Base-by-base conservation (phyloP, 2,888 invertebrate genomes). In the Listrodromus nycthemerus region DNA sequence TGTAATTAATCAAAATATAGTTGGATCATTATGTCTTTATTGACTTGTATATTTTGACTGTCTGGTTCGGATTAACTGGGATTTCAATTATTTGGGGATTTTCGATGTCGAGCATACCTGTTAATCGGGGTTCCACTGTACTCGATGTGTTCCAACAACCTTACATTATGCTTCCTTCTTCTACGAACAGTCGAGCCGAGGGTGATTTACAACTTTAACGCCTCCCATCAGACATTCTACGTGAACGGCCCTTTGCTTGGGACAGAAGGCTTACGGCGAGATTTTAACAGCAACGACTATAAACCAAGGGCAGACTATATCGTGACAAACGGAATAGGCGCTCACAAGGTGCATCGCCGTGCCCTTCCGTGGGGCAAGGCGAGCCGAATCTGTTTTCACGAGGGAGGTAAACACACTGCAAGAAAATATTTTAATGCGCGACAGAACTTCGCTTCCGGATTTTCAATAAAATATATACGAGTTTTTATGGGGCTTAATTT, bases 351-450 rank as follows among this genome's bases (percentile, higher is more conserved):
- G 6, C 78, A 87, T 27, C 19, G 0, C n/a, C 78, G 80, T 7
- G 63, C 65, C 10, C 19, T 84, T 2, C 13, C 45, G 0, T 88
- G 87, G 88, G 84, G 83, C 52, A 50, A 24, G 3, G 88, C 87
- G 30, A 79, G 87, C 0, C 70, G 33, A 78, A 67, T 70, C 70
- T 88, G 86, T 65, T 21, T 63, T 41, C 75, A 83, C 1, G 85
- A 87, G 61, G 86, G 86, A 84, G 86, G 86, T 88, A 41, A 80
- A 65, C 73, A 16, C 1, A 45, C 16, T 16, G 45, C 21, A n/a
- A 8, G 2, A 30, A 1, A 30, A 69, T 2, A 7, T 8, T 45
- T 16, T 16, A 45, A 3, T 3, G 16, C 41, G 2, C 16, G 16
- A 45, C 4, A 45, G 16, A 45, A 13, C 13, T 45, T 4, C 13